Evolutionary conservation across 2,888 invertebrate genomes (phyloP).

Genomic region (Cerastis rubricosa): DNA sequence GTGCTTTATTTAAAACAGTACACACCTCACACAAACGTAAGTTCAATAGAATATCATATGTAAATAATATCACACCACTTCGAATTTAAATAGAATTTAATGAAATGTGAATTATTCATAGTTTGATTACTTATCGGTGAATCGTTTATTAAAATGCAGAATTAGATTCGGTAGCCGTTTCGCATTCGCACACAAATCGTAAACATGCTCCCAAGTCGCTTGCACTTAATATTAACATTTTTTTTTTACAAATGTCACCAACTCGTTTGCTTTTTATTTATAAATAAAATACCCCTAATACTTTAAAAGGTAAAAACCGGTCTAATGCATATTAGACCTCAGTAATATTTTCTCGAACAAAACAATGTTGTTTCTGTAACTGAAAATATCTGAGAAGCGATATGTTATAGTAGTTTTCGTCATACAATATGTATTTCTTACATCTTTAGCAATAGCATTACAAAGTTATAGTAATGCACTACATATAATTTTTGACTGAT

Average conservation of each 20-base stretch:
- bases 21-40: background rate
- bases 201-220: conserved; percentile 40
- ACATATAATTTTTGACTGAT: background rate
- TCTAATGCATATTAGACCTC: background rate
- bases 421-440: background rate
- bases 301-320: background rate
- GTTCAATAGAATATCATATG: background rate
- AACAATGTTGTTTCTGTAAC: background rate
- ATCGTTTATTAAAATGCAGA: conserved; percentile 39
- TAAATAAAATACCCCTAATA: conserved; percentile 2
- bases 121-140: conserved; percentile 41
- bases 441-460: background rate
- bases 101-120: conserved; percentile 52
- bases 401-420: background rate
- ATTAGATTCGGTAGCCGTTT: conserved; percentile 48
- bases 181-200: conserved; percentile 34
- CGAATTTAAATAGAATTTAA: conserved; percentile 9
- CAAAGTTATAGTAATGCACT: background rate
- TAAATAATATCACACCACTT: conserved; percentile 22
- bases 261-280: conserved; percentile 18
- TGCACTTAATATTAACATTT: conserved; percentile 18
- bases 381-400: background rate
- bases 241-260: conserved; percentile 42
- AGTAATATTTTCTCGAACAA: background rate
- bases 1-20: background rate